phyloP scores from a whole-genome alignment of 2,113 vertebrate genomes.

The Hydrochoerus hydrochaeris region DNA sequence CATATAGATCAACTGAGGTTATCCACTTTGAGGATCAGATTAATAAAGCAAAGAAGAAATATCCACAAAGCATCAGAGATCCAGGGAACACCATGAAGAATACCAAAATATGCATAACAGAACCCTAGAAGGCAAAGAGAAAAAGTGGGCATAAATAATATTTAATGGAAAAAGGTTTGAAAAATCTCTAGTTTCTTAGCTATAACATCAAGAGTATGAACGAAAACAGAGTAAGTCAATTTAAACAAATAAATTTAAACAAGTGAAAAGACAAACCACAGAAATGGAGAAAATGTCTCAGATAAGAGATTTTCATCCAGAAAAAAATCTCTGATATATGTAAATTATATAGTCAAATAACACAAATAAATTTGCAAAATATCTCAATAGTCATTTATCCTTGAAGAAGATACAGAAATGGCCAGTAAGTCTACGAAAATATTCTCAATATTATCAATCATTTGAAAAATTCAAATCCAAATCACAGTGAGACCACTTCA shows the following conservation, averaged over 20 bases:
- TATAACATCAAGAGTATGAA: background rate
- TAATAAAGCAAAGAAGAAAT: background rate
- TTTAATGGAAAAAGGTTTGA: background rate
- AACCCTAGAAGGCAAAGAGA: background rate
- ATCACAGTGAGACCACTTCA: background rate
- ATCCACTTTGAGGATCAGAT: background rate
- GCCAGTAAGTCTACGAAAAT: background rate
- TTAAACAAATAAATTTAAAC: background rate
- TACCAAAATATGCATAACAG: background rate
- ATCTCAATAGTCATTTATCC: background rate
- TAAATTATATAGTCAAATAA: background rate
- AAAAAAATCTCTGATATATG: background rate
- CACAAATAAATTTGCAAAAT: background rate
- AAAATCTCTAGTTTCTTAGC: background rate
- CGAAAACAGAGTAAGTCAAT: background rate
- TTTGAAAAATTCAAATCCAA: background rate
- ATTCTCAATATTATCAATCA: background rate
- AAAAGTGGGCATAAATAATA: background rate
- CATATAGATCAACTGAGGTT: background rate
- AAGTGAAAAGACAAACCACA: background rate
- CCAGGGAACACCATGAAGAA: no score
- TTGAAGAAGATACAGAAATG: background rate
- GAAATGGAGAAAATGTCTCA: background rate
- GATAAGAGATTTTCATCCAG: background rate
- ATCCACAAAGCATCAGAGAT: background rate